Evolutionary conservation across 2,113 vertebrate genomes (phyloP), one percentile per base, ranked within the genome.

Genomic region (Sula dactylatra): DNA sequence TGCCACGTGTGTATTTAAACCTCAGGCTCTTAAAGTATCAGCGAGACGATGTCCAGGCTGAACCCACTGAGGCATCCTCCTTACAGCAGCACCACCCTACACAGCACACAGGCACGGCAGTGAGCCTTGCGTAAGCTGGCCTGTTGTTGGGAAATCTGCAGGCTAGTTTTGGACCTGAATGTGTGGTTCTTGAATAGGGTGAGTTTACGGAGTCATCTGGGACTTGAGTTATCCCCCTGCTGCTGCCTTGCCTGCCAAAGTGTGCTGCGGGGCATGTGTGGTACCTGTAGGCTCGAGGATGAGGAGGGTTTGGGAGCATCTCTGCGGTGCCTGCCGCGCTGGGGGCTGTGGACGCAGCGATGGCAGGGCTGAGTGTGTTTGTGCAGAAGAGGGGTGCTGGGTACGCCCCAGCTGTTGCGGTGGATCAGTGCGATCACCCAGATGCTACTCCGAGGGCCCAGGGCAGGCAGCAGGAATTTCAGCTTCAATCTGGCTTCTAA

Each of bases 401-500:
- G 7, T 66, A 27, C 5, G 1, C 64, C 69, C 84, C 3, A 2
- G 82, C 78, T 87, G 54, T 61, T 47, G 58, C 5, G 5, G 67
- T 36, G 81, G 32, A 52, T 81, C 49, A 13, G 16, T 65, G 59
- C 14, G 4, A 50, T 94, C 12, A 3, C 90, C 90, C 88, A 92
- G 82, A 92, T 94, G 88, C 85, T 96, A 18, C 69, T 87, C 31
- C 0, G 1, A 95, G 81, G 71, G 77, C 95, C 87, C 82, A 84
- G 93, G 82, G 97, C 95, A 90, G 96, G 97, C 97, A 97, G 97
- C 92, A 97, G 97, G 97, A 98, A 97, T 97, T 97, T 98, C 97
- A 95, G 97, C 97, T 97, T 98, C 98, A 98, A 97, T 98, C 98
- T 98, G 98, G 97, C 98, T 98, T 98, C 98, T 98, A 98, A 98